Evolutionary conservation across 2,797 vertebrate genomes (phyloP), one percentile per base, ranked within the genome.

Genomic region (Myotis daubentonii): DNA sequence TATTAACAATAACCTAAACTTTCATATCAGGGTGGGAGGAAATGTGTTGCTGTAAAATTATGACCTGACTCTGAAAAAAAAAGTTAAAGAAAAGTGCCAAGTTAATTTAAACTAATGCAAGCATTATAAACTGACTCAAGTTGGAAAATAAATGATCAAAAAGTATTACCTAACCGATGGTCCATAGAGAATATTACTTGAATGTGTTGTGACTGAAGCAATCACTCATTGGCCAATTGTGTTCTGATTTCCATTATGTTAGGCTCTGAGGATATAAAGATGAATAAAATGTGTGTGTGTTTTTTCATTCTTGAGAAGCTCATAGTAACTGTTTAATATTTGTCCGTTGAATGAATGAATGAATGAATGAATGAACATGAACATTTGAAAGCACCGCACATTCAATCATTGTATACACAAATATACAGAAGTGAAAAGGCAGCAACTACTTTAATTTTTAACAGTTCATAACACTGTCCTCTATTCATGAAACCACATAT

Each of bases 1-100:
- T 71, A 9, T 44, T 88, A 97, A 96, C 94, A 0, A 47, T 6
- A 71, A 72, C 68, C 70, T 92, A 36, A 62, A 86, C 89, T 80
- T 41, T 51, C 3, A 41, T 49, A 19, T 65, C 79, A 38, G 0
- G 0, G 72, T 0, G 55, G 41, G 12, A 41, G n/a, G 7, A 19
- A 4, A 19, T 6, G 7, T 68, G 3, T 9, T 91, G 83, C 36
- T 68, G 65, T n/a, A 17, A 36, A 72, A 95, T 36, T 49, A 47
- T n/a, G 25, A 49, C 19, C 16, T 68, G 16, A 12, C 23, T 78
- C 25, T 41, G 20, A 68, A 65, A 1, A 96, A 72, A 66, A 47
- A 4, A n/a, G 8, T 10, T 22, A 36, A 3, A 4, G 20, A 15
- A 49, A 81, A 9, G 19, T 13, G 33, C 0, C 33, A 76, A 9